Conservation (phyloP, 2,888 invertebrate species). For the Nasonia oneida region DNA sequence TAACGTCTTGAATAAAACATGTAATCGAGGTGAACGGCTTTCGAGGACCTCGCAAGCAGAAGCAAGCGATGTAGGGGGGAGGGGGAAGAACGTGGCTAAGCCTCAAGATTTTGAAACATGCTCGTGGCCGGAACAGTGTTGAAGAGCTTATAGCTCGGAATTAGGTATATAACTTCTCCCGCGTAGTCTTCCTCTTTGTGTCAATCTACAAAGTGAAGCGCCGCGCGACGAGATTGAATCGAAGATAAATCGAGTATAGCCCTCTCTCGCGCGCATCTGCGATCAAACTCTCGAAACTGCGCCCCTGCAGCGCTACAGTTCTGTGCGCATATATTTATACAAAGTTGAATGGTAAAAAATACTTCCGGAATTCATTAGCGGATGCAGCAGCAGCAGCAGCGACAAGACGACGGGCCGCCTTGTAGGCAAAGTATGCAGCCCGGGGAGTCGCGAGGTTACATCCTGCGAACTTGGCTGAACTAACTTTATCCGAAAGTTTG, state of each 20-base stretch:
- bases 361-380: constrained; percentile 7
- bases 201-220: constrained; percentile 48
- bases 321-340: neutral
- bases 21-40: constrained; percentile 63
- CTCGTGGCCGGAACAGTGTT: constrained; percentile 50
- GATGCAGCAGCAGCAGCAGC: neutral
- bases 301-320: neutral
- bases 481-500: constrained; percentile 18
- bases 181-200: constrained; percentile 28
- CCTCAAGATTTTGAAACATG: constrained; percentile 57
- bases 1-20: constrained; percentile 63
- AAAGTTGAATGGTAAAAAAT: neutral
- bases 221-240: neutral
- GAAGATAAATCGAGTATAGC: neutral
- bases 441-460: neutral
- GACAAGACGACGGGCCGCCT: neutral
- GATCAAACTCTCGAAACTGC: neutral
- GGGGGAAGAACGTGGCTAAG: constrained; percentile 9
- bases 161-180: constrained; percentile 30
- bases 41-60: constrained; percentile 17
- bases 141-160: constrained; percentile 53
- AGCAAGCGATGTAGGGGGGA: neutral
- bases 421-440: constrained; percentile 7
- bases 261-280: neutral
- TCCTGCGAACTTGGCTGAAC: neutral